Evolutionary conservation across 1,140 invertebrate species (phyloP), one percentile per base, ranked within the genome.

Genomic region (Trialeurodes vaporariorum): DNA sequence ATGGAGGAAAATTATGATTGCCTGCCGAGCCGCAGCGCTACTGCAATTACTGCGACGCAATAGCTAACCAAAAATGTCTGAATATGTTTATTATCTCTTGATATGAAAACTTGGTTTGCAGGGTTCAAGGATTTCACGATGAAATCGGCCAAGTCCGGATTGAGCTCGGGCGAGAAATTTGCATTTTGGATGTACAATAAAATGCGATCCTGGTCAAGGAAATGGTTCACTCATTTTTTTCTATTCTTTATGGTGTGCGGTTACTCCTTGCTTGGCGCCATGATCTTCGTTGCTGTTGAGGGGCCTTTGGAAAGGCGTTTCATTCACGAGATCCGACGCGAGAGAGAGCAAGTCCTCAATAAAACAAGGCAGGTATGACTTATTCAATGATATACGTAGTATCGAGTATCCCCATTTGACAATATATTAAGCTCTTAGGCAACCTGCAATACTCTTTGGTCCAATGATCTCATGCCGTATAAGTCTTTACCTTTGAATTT

Each of bases 141-240:
- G 78, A 83, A 81, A 65, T 83, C 83, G 2, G 84, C 84, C 9
- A 91, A 89, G 73, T 87, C 87, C 11, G 89, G 90, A 24, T 78
- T 93, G 67, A 90, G 88, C 76, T 83, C 86, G 25, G 91, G 91
- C 22, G 90, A 93, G 77, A 92, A 91, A 75, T 84, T 84, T 68
- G 87, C 87, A 0, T 89, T 86, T 73, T 91, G 88, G 83, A 77
- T 90, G 62, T 90, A 91, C 73, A 85, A 86, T 69, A 92, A 89
- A 79, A 79, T 83, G 73, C 86, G 86, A 75, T 79, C 83, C 17
- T 86, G 86, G 81, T 93, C 90, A 0, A 87, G 85, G 72, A 84
- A 85, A 69, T 94, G 91, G 90, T 93, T 94, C 76, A 93, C 91
- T 11, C 92, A 94, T 79, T 84, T 92, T 40, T 92, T 94, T 76